Base-by-base conservation (phyloP, 2,888 invertebrate genomes). In the Meteorus colon region DNA sequence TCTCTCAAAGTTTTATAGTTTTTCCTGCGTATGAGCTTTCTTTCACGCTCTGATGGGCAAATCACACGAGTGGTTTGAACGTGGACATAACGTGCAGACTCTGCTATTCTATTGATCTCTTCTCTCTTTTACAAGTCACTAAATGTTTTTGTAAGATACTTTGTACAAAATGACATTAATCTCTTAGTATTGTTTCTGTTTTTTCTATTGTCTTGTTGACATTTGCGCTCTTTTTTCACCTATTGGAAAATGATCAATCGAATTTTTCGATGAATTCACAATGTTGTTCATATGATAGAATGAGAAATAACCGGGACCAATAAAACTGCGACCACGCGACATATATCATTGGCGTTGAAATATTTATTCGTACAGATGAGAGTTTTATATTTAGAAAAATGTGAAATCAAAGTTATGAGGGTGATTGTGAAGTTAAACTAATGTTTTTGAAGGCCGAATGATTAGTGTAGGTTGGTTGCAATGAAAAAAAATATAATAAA, bases 341-440 rank as follows among this genome's bases (percentile, higher is more conserved):
- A 74, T 74, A 68, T 74, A 68, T 74, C 60, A 74, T 74, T 62
- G 37, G 19, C 51, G 59, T 10, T 37, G 27, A 65, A 73, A 73
- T 48, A 73, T 34, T 4, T 73, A 73, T 73, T 66, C 29, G 65
- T 45, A 31, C 65, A 14, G 24, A 14, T 10, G 19, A 65, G 5
- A 45, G 14, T 48, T 55, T 12, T 67, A 19, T 45, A 27, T 14
- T 16, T 8, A 51, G 31, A 27, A 66, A 59, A 48, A 75, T 71
- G 68, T 48, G 73, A 68, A 76, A 76, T 68, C 73, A 73, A 75
- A 75, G 75, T 75, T 75, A 75, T 72, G 75, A 74, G 24, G 74
- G 51, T 29, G 72, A 75, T 71, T 75, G 75, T 51, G 45, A 76
- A 76, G 76, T 68, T 75, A 60, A 67, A 66, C 71, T 72, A 62